A percentile compares a stretch with the other conserved stretches of the same genome.
Evolutionary conservation across 2,113 vertebrate genomes (phyloP).

Genomic region (Rhegmatorhina hoffmannsi): DNA sequence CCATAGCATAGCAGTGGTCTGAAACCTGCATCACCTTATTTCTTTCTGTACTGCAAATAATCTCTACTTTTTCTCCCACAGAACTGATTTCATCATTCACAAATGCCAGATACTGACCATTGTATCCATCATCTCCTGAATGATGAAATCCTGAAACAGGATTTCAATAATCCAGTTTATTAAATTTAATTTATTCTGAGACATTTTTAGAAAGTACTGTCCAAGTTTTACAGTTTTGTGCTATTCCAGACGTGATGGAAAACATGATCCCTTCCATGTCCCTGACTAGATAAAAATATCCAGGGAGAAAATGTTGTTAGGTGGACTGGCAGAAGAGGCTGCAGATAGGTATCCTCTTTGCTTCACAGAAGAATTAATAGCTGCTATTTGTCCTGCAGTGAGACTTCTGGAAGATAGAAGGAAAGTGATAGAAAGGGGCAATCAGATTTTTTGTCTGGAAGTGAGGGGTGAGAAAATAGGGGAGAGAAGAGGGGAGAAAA

Average conservation of each 20-base stretch:
- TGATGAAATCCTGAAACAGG: background rate
- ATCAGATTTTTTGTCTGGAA: background rate
- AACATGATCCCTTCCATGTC: background rate
- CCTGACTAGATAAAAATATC: background rate
- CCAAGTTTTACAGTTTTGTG: background rate
- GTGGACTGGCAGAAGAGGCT: background rate
- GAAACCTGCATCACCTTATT: background rate
- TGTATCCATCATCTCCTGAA: background rate
- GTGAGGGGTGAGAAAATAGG: background rate
- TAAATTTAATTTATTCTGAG: background rate
- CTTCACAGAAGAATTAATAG: background rate
- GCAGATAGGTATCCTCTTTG: background rate
- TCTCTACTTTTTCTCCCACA: background rate
- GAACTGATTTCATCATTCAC: background rate
- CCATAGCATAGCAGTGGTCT: fast-evolving
- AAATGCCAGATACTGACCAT: background rate
- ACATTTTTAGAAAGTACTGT: background rate
- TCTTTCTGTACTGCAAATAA: background rate
- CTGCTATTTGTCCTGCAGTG: background rate
- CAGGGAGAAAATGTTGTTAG: background rate
- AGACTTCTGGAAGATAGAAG: background rate
- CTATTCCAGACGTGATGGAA: background rate
- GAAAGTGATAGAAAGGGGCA: background rate
- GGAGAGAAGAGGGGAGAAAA: background rate
- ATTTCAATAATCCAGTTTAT: background rate